Conservation (phyloP, 2,113 vertebrate genomes). For the Sturnira hondurensis region DNA sequence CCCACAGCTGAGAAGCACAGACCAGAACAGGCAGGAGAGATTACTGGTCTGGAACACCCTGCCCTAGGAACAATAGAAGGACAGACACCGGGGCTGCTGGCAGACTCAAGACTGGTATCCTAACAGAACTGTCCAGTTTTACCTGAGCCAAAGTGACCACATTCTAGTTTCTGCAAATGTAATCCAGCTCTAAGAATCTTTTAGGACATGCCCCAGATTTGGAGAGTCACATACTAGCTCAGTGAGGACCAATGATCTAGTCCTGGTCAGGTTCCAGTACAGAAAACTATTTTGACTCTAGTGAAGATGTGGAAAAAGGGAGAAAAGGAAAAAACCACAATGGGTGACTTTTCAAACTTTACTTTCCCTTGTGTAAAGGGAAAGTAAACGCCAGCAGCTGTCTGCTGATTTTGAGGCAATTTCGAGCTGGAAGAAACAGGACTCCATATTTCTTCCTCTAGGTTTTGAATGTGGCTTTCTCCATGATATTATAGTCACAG, state of each 20-base stretch:
- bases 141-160: not conserved
- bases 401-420: not conserved
- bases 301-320: not conserved
- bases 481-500: not conserved
- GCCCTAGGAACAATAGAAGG: not conserved
- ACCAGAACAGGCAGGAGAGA: not conserved
- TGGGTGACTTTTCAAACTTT: not conserved
- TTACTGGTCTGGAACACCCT: not conserved
- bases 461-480: slow-evolving; percentile 28
- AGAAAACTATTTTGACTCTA: not conserved
- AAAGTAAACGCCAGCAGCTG: slow-evolving; percentile 6
- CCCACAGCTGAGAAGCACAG: not conserved
- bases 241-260: not conserved
- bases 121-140: not conserved
- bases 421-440: slow-evolving; percentile 18
- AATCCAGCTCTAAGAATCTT: not conserved
- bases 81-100: not conserved
- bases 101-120: not conserved
- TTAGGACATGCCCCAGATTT: not conserved
- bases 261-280: not conserved
- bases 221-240: not conserved
- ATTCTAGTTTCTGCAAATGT: not conserved
- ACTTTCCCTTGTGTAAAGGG: not conserved
- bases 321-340: not conserved
- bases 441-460: slow-evolving; percentile 22